A percentile compares a stretch with the other conserved stretches of the same genome.
phyloP scores from a whole-genome alignment of 2,888 invertebrate genomes.

The Orthonevra nobilis region DNA sequence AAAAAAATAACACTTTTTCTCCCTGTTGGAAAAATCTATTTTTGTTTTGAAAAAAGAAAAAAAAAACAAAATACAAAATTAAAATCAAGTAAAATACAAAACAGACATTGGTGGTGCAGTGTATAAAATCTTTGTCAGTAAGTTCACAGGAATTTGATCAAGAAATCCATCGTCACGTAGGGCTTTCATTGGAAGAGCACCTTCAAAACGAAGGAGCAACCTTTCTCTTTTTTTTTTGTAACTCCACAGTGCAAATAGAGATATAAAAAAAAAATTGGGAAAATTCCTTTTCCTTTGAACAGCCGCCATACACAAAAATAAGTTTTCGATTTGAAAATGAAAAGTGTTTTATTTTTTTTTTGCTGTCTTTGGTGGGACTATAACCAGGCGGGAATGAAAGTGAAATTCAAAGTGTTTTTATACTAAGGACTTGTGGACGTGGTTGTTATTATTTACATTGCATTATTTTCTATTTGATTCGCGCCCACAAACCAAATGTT shows the following conservation, averaged over 20 bases:
- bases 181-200: neutral
- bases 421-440: constrained; percentile 11
- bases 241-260: too few species aligned
- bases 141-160: constrained; percentile 26
- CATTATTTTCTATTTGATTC: neutral
- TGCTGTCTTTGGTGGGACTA: too few species aligned
- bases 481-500: too few species aligned
- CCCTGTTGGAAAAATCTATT: constrained; percentile 55
- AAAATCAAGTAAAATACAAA: constrained; percentile 25
- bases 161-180: neutral
- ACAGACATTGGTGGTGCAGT: constrained; percentile 45
- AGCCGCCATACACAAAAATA: too few species aligned
- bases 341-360: neutral
- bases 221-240: constrained; percentile 46
- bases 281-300: too few species aligned
- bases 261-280: neutral
- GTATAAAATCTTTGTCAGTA: constrained; percentile 29
- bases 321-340: constrained; percentile 7
- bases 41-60: constrained; percentile 56
- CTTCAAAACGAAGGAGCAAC: constrained; percentile 1
- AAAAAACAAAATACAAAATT: constrained; percentile 26
- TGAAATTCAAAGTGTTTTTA: constrained; percentile 23
- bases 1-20: too few species aligned
- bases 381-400: constrained; percentile 31
- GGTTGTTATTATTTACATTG: constrained; percentile 42